These are phyloP conservation scores for Muschampia plurimacula DNA, from an alignment of 2,888 invertebrate genomes.

Conservation along the genomic window DNA sequence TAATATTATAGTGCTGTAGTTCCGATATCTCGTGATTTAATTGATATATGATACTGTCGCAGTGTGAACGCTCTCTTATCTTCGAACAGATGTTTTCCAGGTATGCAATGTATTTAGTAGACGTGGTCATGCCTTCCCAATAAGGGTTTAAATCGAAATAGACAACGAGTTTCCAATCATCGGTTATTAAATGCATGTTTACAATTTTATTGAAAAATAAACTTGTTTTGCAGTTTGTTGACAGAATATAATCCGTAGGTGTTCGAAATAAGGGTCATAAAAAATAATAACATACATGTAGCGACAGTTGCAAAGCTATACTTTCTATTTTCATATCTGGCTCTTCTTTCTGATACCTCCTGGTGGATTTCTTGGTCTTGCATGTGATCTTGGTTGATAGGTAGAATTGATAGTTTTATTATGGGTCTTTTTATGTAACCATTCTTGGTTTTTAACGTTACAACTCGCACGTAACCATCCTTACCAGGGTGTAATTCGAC, in stretches of 20 bases:
- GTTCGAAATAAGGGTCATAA: slow-evolving; percentile 25
- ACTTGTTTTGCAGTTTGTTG: slow-evolving; percentile 1
- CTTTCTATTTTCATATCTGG: not conserved
- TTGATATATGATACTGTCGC: slow-evolving; percentile 17
- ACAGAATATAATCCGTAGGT: slow-evolving; percentile 13
- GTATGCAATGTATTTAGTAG: slow-evolving; percentile 16
- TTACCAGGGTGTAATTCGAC: not conserved
- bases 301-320: slow-evolving; percentile 13
- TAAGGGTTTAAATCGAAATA: slow-evolving; percentile 10
- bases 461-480: not conserved
- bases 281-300: slow-evolving; percentile 24
- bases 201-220: slow-evolving; percentile 16
- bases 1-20: slow-evolving; percentile 23
- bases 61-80: slow-evolving; percentile 21
- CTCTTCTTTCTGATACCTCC: not conserved
- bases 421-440: not conserved
- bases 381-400: not conserved
- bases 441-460: not conserved
- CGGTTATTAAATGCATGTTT: slow-evolving; percentile 9
- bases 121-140: not conserved
- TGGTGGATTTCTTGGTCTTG: not conserved
- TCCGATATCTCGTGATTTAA: slow-evolving; percentile 21
- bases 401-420: not conserved
- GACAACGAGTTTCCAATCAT: slow-evolving; percentile 8
- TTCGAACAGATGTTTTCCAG: slow-evolving; percentile 27